Conservation (phyloP, 2,888 invertebrate species). For the Julus scandinavius region DNA sequence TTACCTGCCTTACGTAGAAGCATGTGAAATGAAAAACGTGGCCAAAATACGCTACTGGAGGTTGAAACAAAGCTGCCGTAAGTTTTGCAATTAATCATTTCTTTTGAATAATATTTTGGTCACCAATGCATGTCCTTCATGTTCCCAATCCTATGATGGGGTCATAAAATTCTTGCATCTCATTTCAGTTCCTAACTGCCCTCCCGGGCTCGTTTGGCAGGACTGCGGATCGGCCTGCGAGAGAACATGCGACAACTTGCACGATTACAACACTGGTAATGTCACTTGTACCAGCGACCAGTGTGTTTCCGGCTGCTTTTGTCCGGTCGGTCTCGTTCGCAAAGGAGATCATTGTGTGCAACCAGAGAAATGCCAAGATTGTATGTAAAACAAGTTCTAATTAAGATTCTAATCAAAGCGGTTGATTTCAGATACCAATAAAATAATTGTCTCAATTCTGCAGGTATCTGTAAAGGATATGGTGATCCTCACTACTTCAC, state of each 20-base stretch:
- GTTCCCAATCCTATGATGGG: too few relatives aligned
- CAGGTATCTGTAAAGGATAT: slow-evolving; percentile 76
- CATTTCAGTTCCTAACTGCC: slow-evolving; percentile 75
- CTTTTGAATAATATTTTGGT: background rate
- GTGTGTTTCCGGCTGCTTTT: slow-evolving; percentile 87
- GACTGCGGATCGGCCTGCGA: slow-evolving; percentile 87
- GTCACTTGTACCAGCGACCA: slow-evolving; percentile 52
- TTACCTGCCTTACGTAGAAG: slow-evolving; percentile 77
- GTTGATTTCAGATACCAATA: background rate
- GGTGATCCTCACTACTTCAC: slow-evolving; percentile 84
- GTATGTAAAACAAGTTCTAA: slow-evolving; percentile 68
- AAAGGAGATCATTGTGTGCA: slow-evolving; percentile 75
- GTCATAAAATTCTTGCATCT: slow-evolving; percentile 53
- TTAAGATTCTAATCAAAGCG: background rate
- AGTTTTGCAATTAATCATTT: slow-evolving; percentile 62
- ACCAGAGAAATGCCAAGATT: slow-evolving; percentile 80
- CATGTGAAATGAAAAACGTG: slow-evolving; percentile 76
- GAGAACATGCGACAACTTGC: slow-evolving; percentile 76
- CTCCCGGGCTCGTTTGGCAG: slow-evolving; percentile 79
- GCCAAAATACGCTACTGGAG: slow-evolving; percentile 72
- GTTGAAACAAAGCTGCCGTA: slow-evolving; percentile 73
- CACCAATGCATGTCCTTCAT: background rate
- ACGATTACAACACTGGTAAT: slow-evolving; percentile 64
- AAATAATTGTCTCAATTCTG: slow-evolving; percentile 52
- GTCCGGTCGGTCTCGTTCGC: slow-evolving; percentile 79